Evolutionary conservation across 2,888 invertebrate genomes (phyloP).

Genomic region (Onchidella celtica): DNA sequence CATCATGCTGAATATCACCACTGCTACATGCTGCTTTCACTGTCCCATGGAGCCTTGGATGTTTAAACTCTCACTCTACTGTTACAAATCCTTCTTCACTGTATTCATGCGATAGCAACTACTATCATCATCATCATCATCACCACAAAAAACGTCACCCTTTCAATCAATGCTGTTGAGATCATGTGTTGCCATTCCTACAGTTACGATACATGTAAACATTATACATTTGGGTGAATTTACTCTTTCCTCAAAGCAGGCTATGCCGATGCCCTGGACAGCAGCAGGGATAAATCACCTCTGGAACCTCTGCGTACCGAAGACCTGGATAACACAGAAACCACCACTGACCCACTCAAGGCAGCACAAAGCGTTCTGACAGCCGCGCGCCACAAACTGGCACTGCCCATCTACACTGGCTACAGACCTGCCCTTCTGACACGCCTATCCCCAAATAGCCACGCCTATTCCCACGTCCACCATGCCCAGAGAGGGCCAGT

Average conservation of each 20-base stretch:
- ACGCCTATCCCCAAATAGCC: slow-evolving; percentile 25
- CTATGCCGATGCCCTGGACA: not conserved
- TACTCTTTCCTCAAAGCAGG: not conserved
- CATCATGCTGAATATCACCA: too few relatives aligned
- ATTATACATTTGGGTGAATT: not conserved
- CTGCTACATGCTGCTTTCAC: too few relatives aligned
- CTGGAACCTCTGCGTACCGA: slow-evolving; percentile 5
- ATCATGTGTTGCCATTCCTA: not conserved
- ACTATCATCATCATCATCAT: too few relatives aligned
- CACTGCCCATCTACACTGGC: slow-evolving; percentile 54
- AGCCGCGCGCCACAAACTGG: slow-evolving; percentile 66
- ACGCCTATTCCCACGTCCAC: slow-evolving; percentile 57
- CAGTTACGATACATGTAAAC: not conserved
- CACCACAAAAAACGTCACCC: too few relatives aligned
- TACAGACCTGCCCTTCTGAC: slow-evolving; percentile 46
- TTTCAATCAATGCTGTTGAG: too few relatives aligned
- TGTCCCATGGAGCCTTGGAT: too few relatives aligned
- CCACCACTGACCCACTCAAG: slow-evolving; percentile 49
- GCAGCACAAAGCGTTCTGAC: slow-evolving; percentile 61
- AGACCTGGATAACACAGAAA: not conserved
- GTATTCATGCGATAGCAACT: too few relatives aligned
- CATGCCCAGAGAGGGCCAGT: slow-evolving; percentile 53
- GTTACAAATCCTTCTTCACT: too few relatives aligned
- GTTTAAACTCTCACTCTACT: too few relatives aligned
- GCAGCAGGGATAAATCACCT: not conserved